Evolutionary conservation across 2,888 invertebrate genomes (phyloP), one percentile per base, ranked within the genome.

Genomic region (Sabellastarte sp.): DNA sequence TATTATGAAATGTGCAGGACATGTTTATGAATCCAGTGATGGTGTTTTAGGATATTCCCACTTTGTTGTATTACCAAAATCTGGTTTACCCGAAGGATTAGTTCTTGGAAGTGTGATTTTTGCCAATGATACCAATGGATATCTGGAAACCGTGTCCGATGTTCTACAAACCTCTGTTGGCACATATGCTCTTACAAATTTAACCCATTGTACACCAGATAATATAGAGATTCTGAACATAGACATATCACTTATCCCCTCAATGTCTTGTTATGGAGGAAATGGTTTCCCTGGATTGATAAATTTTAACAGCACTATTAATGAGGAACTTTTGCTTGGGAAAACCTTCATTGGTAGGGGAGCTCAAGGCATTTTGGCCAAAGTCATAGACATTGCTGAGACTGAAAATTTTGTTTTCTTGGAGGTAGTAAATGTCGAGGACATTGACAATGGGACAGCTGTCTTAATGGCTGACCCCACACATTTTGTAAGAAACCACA

Each of bases 251-350:
- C 10, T 28, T 28, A 15, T 41, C 28, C 33, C 26, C 24, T 26
- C n/a, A 5, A 59, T 41, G 41, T 26, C 59, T 28, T 32, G 41
- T 24, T 5, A 24, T 41, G 59, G 59, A 4, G 59, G 59, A 15
- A 41, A 59, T 41, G 30, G 30, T n/a, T 33, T 26, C 24, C 59
- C 59, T 15, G 59, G 59, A 2, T 28, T 59, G 50, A n/a, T 59
- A 10, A 20, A 41, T 20, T 41, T 15, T 20, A 41, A 41, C 20
- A 20, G 20, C 10, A 15, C 41, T 15, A 20, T 15, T 20, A 20
- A 10, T 15, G 10, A 15, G 10, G 20, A 10, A 15, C 10, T 20
- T 41, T 10, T 15, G 20, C 10, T 41, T 15, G 41, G 41, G 10
- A 20, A 41, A 20, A 20, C 41, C 20, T 10, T 41, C 10, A 20